Percentiles rank a stretch among this genome's conserved stretches.
Conservation (phyloP, 2,113 vertebrate genomes). For the Candoia aspera region DNA sequence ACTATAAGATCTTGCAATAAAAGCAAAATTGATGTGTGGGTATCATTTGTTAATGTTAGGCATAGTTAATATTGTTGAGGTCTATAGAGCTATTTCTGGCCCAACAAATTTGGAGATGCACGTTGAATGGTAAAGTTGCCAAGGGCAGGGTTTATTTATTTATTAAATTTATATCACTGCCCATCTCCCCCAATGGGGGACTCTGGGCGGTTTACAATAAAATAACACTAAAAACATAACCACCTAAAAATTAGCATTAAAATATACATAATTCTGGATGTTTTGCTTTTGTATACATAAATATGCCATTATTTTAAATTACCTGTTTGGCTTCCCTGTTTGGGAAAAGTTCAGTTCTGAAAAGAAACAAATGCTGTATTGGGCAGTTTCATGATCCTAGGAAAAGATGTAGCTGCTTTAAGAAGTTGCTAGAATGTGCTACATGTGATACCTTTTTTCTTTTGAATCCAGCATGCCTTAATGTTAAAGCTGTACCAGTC, state of each 20-base stretch:
- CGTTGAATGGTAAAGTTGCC: neutral
- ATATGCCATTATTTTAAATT: neutral
- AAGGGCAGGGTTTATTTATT: neutral
- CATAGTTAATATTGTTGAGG: neutral
- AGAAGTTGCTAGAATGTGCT: neutral
- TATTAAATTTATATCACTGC: no score
- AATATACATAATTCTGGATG: no score
- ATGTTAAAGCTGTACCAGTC: neutral
- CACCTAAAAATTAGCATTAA: no score
- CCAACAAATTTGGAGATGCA: neutral
- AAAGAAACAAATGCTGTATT: neutral
- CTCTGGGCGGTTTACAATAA: no score
- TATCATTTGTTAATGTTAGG: neutral
- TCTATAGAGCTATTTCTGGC: neutral
- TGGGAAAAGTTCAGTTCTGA: neutral
- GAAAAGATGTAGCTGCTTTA: neutral
- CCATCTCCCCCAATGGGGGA: no score
- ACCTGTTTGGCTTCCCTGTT: neutral
- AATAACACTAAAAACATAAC: no score
- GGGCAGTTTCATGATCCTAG: neutral
- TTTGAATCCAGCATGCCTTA: neutral
- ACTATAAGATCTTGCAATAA: neutral
- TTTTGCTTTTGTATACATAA: neutral
- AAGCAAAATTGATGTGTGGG: neutral
- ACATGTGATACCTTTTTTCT: neutral